These are phyloP conservation scores for Smutsia gigantea DNA, from an alignment of 2,797 vertebrate genomes.

Conservation along the genomic window DNA sequence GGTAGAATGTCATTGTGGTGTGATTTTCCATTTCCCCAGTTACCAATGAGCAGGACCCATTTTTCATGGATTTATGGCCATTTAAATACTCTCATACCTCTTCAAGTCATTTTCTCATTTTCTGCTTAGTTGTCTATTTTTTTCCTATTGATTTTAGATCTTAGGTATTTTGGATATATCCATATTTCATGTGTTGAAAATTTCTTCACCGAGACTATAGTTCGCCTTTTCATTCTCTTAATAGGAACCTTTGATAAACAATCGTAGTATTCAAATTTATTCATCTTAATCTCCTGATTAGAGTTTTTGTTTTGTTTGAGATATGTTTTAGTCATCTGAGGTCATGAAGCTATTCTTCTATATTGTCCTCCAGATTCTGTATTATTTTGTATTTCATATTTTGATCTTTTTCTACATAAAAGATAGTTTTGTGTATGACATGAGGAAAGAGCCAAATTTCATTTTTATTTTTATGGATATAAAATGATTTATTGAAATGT, in stretches of 20 bases:
- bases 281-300: neutral
- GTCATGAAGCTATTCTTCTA: neutral
- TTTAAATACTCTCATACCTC: neutral
- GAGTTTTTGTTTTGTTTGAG: neutral
- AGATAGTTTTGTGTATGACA: neutral
- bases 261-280: neutral
- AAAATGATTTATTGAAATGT: conserved; percentile 71
- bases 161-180: neutral
- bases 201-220: neutral
- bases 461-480: conserved; percentile 53
- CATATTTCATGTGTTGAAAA: neutral
- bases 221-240: neutral
- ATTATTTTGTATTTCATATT: conserved; percentile 13
- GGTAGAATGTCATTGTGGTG: neutral
- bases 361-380: neutral
- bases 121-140: neutral
- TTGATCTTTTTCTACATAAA: neutral
- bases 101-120: neutral
- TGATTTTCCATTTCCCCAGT: neutral
- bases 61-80: neutral
- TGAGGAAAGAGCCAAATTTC: conserved; percentile 5
- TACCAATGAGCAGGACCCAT: neutral
- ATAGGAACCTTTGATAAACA: neutral
- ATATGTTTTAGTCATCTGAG: neutral
- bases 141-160: neutral